A percentile compares a stretch with the other conserved stretches of the same genome.
These are phyloP conservation scores for Oryzias javanicus DNA, from an alignment of 2,113 vertebrate genomes.

Conservation along the genomic window DNA sequence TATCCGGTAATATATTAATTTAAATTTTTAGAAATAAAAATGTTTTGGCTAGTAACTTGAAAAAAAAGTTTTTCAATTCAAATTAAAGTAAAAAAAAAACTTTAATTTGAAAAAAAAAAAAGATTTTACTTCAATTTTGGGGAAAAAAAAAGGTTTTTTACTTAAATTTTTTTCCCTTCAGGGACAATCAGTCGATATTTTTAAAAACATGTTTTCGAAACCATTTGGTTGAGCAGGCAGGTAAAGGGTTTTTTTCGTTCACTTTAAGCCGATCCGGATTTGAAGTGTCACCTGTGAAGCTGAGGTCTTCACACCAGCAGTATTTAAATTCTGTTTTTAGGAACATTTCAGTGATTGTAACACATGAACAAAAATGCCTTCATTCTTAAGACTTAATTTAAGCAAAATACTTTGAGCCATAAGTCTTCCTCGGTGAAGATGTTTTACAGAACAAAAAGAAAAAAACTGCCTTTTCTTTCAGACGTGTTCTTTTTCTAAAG, in stretches of 20 bases:
- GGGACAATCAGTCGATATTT: too few species aligned
- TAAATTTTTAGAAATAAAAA: too few species aligned
- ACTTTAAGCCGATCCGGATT: too few species aligned
- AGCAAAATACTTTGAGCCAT: slow-evolving; percentile 34
- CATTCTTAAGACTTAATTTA: slow-evolving; percentile 22
- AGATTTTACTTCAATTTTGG: too few species aligned
- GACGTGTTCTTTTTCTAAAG: slow-evolving; percentile 25
- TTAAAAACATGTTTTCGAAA: too few species aligned
- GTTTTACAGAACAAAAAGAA: slow-evolving; percentile 25
- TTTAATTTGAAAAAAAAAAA: too few species aligned
- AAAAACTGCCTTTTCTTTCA: slow-evolving; percentile 59
- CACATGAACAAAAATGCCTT: slow-evolving; percentile 33
- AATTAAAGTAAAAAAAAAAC: too few species aligned
- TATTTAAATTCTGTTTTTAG: slow-evolving; percentile 30
- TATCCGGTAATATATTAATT: too few species aligned
- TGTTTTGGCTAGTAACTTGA: too few species aligned
- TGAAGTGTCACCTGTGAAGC: slow-evolving; percentile 6
- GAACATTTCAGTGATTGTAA: background rate
- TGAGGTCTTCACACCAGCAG: slow-evolving; percentile 1
- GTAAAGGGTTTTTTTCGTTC: background rate
- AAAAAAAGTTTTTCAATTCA: too few species aligned
- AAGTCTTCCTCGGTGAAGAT: slow-evolving; percentile 40
- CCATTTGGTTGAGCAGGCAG: background rate
- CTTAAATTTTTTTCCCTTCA: too few species aligned
- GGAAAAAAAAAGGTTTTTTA: too few species aligned